Base-by-base conservation (phyloP, 2,797 vertebrate species). In the Buphagus erythrorhynchus region DNA sequence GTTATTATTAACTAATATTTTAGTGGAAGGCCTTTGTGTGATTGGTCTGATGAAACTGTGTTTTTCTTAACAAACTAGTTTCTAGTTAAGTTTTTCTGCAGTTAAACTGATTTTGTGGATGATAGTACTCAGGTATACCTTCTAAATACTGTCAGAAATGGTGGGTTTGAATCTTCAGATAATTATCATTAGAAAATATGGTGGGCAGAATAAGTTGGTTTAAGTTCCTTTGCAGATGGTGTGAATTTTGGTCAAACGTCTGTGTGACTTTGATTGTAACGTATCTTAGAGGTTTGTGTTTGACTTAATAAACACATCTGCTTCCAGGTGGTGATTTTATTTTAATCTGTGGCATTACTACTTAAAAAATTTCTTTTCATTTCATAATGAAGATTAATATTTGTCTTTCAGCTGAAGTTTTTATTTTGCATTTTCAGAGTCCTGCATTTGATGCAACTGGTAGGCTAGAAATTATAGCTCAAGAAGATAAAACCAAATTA, bases 401-500 rank as follows among this genome's bases (percentile, higher is more conserved):
- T 81, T 67, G 11, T 58, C 38, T 71, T 82, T 71, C 38, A 33
- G 15, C 65, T 72, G 77, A 90, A 94, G 21, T 48, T 68, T 16
- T 57, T 67, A 20, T 45, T 94, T 93, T 97, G 59, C 18, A 18
- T 81, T 97, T 97, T 45, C 84, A 99, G 99, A 98, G 98, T 88
- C 97, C 98, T 51, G 93, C 93, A 2, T 98, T 99, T 98, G 99
- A 99, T n/a, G 80, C 97, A 10, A 93, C 97, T 4, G 65, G 93
- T 59, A 98, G 98, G 97, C 92, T 96, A 5, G 99, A 99, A 82
- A 86, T 97, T 2, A 90, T 98, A 15, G 98, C 98, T 85, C 98
- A 99, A 73, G 99, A 99, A 90, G 99, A 99, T 96, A 99, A 99
- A 96, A 99, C 98, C 31, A 99, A 98, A 86, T 96, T 99, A 65